Base-by-base conservation (phyloP, 1,140 invertebrate species). In the Medauroidea extradentata region DNA sequence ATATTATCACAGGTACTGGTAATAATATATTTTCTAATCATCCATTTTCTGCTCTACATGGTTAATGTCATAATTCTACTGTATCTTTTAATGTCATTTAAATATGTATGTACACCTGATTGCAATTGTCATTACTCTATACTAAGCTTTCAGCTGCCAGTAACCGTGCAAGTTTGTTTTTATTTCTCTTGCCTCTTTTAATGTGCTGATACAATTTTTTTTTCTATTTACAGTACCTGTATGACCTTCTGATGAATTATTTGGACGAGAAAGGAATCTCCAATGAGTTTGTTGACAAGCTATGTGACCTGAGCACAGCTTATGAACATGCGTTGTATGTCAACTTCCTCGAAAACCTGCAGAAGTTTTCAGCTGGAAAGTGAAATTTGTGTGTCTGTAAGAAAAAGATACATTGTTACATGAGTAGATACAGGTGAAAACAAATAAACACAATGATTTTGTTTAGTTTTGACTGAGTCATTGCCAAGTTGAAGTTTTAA, bases 241-340 rank as follows among this genome's bases (percentile, higher is more conserved):
- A 97, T 71, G 94, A 97, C 73, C 79, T 96, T 19, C 76, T 97
- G 42, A 92, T 97, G 89, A 95, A 96, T 69, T 82, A 92, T 58
- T 78, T 98, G 51, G 93, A 96, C 72, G 94, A 97, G 69, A 92
- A 95, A 68, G 94, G 94, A 25, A 81, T 98, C 57, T 88, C 86
- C 59, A 94, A 95, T 71, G 91, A 94, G 62, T 96, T 97, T 78
- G 88, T 86, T 9, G 87, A 93, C 55, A 91, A 95, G 72, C 67
- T 98, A 1, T 84, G 89, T 0, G 85, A 91, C 43, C 85, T 93
- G 63, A 91, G 90, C 69, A 96, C 94, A 2, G 81, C 80, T 14
- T 96, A 96, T 69, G 95, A 98, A 75, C 94, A 96, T 68, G 79
- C 83, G 2, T 85, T 88, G 1, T 98, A 97, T 71, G 88, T 97